phyloP scores from a whole-genome alignment of 2,113 vertebrate species.

The Anhinga anhinga region DNA sequence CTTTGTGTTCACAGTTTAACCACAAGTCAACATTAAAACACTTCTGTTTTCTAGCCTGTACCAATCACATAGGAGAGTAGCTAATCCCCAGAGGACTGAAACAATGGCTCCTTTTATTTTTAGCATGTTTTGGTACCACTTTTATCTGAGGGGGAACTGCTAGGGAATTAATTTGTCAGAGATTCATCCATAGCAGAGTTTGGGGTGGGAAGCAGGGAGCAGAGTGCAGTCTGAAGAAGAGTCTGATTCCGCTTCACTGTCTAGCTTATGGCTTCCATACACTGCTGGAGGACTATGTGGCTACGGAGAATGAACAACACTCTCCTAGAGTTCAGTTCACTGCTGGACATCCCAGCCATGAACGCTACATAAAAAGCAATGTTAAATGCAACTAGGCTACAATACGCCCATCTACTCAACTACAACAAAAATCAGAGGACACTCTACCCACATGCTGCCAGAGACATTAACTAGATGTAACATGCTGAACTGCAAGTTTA shows the following conservation, averaged over 20 bases:
- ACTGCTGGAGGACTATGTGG: neutral
- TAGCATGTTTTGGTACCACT: neutral
- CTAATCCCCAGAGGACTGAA: neutral
- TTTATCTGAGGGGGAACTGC: neutral
- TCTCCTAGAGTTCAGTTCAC: neutral
- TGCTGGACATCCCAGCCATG: neutral
- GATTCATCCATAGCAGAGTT: neutral
- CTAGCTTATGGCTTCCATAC: neutral
- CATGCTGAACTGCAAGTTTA: neutral
- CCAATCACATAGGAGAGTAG: neutral
- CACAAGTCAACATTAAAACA: neutral
- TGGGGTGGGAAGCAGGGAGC: too few relatives aligned
- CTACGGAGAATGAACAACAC: neutral
- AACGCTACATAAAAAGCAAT: neutral
- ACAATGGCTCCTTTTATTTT: neutral
- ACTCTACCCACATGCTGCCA: neutral
- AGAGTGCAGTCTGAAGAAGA: neutral
- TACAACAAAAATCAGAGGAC: neutral
- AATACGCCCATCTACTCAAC: neutral
- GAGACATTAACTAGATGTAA: neutral
- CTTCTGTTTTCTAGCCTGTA: neutral
- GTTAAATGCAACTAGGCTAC: neutral
- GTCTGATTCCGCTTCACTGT: neutral
- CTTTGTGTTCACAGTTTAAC: neutral
- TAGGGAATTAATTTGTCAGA: neutral